These are phyloP conservation scores for Pediacus dermestoides DNA, from an alignment of 2,888 invertebrate species.

Conservation along the genomic window DNA sequence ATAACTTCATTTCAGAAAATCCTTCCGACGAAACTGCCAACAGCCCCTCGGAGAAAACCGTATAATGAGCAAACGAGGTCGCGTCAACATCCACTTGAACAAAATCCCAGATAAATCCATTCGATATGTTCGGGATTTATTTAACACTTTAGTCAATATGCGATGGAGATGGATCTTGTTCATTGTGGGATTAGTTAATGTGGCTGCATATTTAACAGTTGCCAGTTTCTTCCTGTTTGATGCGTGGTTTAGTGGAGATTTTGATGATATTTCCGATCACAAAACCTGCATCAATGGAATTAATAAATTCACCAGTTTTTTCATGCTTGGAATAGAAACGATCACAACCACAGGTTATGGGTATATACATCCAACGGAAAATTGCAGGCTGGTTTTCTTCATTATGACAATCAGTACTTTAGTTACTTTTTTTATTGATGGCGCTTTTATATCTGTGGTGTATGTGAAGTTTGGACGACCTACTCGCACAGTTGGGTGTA, in stretches of 20 bases:
- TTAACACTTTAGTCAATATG: slow-evolving; percentile 32
- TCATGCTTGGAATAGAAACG: slow-evolving; percentile 35
- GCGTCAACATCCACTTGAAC: slow-evolving; percentile 41
- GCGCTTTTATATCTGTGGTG: slow-evolving; percentile 50
- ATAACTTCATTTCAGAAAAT: too few species aligned
- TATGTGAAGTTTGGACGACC: slow-evolving; percentile 66
- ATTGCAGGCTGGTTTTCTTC: slow-evolving; percentile 26
- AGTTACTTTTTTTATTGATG: slow-evolving; percentile 32
- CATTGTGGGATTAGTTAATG: slow-evolving; percentile 27
- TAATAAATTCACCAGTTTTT: slow-evolving; percentile 26
- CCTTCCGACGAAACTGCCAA: neutral
- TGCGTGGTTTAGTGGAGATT: slow-evolving; percentile 31
- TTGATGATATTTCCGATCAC: slow-evolving; percentile 12
- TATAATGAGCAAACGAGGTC: slow-evolving; percentile 46
- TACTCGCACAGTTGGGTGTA: slow-evolving; percentile 36
- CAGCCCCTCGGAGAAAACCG: neutral
- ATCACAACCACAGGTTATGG: slow-evolving; percentile 36
- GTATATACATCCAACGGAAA: slow-evolving; percentile 30
- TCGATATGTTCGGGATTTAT: slow-evolving; percentile 29
- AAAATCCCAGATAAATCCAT: slow-evolving; percentile 28
- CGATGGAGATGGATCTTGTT: slow-evolving; percentile 32
- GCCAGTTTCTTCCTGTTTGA: slow-evolving; percentile 28
- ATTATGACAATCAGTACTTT: slow-evolving; percentile 28
- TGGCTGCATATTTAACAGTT: slow-evolving; percentile 28
- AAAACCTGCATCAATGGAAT: slow-evolving; percentile 27